phyloP scores from a whole-genome alignment of 2,113 vertebrate species.

The Lipophrys pholis region DNA sequence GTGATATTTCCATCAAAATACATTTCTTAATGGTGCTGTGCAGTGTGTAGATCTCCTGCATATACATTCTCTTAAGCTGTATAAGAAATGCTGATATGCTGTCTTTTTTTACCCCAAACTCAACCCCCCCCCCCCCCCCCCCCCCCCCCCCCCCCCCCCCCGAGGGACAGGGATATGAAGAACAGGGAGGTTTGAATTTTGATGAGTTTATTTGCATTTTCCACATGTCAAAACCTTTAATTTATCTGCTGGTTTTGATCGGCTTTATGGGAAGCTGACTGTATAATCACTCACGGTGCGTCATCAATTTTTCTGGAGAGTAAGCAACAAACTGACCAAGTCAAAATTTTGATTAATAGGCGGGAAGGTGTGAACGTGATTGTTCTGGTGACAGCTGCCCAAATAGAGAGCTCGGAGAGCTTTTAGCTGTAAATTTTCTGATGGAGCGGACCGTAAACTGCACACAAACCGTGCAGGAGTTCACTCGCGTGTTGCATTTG shows the following conservation, averaged over 20 bases:
- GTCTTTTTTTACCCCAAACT: slow-evolving; percentile 53
- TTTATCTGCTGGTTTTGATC: slow-evolving; percentile 70
- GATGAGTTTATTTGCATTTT: slow-evolving; percentile 74
- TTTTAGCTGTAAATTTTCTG: slow-evolving; percentile 41
- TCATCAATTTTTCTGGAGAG: slow-evolving; percentile 68
- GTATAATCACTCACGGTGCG: slow-evolving; percentile 54
- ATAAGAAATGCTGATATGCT: slow-evolving; percentile 63
- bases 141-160: slow-evolving; percentile 13
- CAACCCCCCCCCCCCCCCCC: too few species aligned
- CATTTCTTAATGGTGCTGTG: slow-evolving; percentile 50
- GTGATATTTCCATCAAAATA: slow-evolving; percentile 48
- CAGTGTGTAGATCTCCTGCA: slow-evolving; percentile 51
- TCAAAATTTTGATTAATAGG: slow-evolving; percentile 64
- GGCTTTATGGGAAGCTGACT: slow-evolving; percentile 58
- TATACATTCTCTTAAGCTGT: slow-evolving; percentile 47
- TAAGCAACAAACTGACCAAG: slow-evolving; percentile 74
- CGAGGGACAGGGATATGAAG: slow-evolving; percentile 3
- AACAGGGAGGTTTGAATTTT: slow-evolving; percentile 62
- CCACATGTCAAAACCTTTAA: slow-evolving; percentile 62
- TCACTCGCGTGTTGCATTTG: slow-evolving; percentile 42
- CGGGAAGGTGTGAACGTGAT: slow-evolving; percentile 29
- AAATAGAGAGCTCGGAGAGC: slow-evolving; percentile 35
- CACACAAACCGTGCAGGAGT: slow-evolving; percentile 28
- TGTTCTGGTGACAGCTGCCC: slow-evolving; percentile 60
- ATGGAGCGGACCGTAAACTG: slow-evolving; percentile 51